phyloP scores from a whole-genome alignment of 2,888 invertebrate species.

The Cheilosia pagana region DNA sequence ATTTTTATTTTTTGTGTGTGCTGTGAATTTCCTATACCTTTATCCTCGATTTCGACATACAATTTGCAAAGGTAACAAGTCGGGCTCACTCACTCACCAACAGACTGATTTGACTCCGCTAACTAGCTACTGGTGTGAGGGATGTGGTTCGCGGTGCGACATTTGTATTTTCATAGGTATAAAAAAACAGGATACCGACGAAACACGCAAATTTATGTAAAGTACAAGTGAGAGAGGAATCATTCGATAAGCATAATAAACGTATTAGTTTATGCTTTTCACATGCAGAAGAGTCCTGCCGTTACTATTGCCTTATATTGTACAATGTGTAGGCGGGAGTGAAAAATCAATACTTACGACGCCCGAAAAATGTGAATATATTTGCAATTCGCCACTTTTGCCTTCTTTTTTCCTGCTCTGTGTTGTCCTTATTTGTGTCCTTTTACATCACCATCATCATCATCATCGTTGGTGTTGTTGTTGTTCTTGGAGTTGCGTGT shows the following conservation, averaged over 20 bases:
- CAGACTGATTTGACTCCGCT: conserved; percentile 35
- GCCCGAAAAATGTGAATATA: conserved; percentile 69
- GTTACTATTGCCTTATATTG: conserved; percentile 57
- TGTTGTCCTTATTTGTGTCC: conserved; percentile 50
- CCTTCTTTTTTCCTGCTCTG: conserved; percentile 13
- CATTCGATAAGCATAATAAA: conserved; percentile 50
- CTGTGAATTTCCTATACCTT: conserved; percentile 42
- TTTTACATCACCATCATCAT: neutral
- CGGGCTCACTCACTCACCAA: conserved; percentile 51
- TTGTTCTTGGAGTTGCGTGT: conserved; percentile 19
- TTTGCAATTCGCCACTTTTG: conserved; percentile 60
- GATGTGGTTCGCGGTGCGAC: conserved; percentile 37
- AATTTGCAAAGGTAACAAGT: conserved; percentile 59
- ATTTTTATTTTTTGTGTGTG: conserved; percentile 22
- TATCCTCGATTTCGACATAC: conserved; percentile 46
- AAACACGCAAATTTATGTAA: conserved; percentile 29
- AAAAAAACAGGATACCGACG: conserved; percentile 50
- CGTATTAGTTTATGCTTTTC: conserved; percentile 60
- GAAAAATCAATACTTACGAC: conserved; percentile 72
- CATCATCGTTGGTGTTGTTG: neutral
- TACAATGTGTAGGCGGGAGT: conserved; percentile 42
- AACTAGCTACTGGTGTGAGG: conserved; percentile 19
- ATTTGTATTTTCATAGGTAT: conserved; percentile 43
- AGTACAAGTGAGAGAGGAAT: conserved; percentile 52
- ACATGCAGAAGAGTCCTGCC: conserved; percentile 25